Evolutionary conservation across 2,888 invertebrate genomes (phyloP).

Genomic region (Acrobasis suavella): DNA sequence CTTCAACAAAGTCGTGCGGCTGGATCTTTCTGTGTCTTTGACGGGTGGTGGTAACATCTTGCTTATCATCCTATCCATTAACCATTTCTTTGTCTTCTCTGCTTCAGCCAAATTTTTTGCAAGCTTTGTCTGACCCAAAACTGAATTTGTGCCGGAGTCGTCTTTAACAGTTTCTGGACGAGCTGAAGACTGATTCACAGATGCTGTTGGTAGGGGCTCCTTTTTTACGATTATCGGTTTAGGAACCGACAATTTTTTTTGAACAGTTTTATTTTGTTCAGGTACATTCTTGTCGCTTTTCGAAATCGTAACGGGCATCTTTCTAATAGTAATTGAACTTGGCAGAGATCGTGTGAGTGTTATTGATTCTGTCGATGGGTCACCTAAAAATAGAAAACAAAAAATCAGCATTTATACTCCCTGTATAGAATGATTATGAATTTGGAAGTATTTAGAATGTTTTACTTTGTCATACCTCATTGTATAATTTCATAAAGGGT

Average conservation of each 20-base stretch:
- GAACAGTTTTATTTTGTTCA: not conserved
- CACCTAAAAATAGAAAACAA: slow-evolving; percentile 22
- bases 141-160: too few species aligned
- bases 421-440: too few species aligned
- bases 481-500: too few species aligned
- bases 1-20: slow-evolving; percentile 3
- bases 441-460: not conserved
- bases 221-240: not conserved
- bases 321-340: not conserved
- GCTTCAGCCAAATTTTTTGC: not conserved
- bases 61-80: not conserved
- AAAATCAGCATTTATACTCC: slow-evolving; percentile 38
- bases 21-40: slow-evolving; percentile 23
- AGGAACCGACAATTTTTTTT: not conserved
- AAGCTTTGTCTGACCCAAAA: too few species aligned
- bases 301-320: not conserved
- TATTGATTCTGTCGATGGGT: slow-evolving; percentile 11
- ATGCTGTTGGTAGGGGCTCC: not conserved
- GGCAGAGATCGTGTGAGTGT: slow-evolving; percentile 21
- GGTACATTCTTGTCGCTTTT: not conserved
- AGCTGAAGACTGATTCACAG: too few species aligned
- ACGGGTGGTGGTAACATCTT: slow-evolving; percentile 4
- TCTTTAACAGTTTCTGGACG: too few species aligned
- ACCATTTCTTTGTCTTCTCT: not conserved
- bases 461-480: too few species aligned